A percentile compares a stretch with the other conserved stretches of the same genome.
These are phyloP conservation scores for Ptychobarbus kaznakovi DNA, from an alignment of 2,797 vertebrate species.

Conservation along the genomic window DNA sequence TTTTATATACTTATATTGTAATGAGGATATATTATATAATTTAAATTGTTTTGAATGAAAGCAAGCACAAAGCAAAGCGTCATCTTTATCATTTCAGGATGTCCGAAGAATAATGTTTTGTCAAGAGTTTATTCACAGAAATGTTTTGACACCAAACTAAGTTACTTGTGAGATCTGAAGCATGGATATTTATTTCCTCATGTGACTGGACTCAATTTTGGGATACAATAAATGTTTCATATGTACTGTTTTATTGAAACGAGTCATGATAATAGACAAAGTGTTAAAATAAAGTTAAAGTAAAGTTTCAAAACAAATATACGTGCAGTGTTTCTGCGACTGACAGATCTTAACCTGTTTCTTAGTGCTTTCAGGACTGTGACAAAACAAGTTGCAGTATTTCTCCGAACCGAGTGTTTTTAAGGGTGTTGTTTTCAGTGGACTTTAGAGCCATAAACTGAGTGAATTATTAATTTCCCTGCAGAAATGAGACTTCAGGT, in stretches of 20 bases:
- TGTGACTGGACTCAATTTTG: too few relatives aligned
- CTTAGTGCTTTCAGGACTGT: background rate
- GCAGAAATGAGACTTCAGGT: background rate
- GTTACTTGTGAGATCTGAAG: background rate
- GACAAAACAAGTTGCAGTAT: background rate
- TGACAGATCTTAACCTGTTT: background rate
- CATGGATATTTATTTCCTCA: background rate
- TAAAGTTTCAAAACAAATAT: too few relatives aligned
- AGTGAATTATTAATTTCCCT: constrained; percentile 38
- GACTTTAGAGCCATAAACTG: constrained; percentile 40
- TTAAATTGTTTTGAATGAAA: background rate
- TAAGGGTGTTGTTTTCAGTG: background rate
- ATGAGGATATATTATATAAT: background rate
- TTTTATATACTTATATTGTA: too few relatives aligned
- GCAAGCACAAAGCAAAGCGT: background rate
- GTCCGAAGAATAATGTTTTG: background rate
- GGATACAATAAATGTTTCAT: background rate
- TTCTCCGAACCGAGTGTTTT: background rate
- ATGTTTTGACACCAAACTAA: too few relatives aligned
- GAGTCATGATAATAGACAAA: background rate
- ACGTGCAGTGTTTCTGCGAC: too few relatives aligned
- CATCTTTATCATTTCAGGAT: background rate
- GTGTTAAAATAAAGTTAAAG: background rate
- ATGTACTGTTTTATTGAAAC: background rate
- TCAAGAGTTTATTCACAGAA: too few relatives aligned